Evolutionary conservation across 2,888 invertebrate species (phyloP).

Genomic region (Thymelicus acteon): DNA sequence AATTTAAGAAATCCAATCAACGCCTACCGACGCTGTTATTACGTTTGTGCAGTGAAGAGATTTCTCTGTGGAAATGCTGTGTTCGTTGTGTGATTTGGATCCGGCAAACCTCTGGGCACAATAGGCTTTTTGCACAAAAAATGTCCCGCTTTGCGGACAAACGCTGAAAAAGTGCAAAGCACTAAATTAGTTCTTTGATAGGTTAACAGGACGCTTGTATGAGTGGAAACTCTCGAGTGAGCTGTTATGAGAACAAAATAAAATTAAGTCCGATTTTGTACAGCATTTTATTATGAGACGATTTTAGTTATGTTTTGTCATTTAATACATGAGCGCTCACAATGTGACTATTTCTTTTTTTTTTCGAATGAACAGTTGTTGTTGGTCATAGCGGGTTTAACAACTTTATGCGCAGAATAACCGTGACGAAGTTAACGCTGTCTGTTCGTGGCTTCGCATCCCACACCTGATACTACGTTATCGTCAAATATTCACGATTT

Average conservation of each 20-base stretch:
- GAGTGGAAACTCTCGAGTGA: neutral
- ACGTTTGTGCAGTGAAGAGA: constrained; percentile 21
- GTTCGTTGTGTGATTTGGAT: constrained; percentile 25
- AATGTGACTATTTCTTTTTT: too few species aligned
- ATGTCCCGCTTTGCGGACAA: constrained; percentile 34
- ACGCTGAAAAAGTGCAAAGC: constrained; percentile 26
- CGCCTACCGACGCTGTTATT: constrained; percentile 8
- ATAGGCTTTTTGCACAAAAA: constrained; percentile 34
- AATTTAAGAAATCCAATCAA: constrained; percentile 25
- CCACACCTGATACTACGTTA: too few species aligned
- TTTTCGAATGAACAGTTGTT: too few species aligned
- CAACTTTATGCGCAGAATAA: too few species aligned
- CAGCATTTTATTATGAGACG: too few species aligned
- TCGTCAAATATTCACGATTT: too few species aligned
- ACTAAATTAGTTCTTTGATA: constrained; percentile 30
- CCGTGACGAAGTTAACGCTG: too few species aligned
- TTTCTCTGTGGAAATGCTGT: constrained; percentile 29
- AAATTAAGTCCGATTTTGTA: neutral
- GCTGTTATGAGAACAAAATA: neutral
- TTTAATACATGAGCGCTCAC: too few species aligned
- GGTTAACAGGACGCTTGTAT: constrained; percentile 7
- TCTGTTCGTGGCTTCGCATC: too few species aligned
- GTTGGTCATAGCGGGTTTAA: too few species aligned
- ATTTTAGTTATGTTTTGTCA: too few species aligned
- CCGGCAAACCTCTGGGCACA: constrained; percentile 28